phyloP scores from a whole-genome alignment of 2,797 vertebrate species.

The Moxostoma hubbsi region DNA sequence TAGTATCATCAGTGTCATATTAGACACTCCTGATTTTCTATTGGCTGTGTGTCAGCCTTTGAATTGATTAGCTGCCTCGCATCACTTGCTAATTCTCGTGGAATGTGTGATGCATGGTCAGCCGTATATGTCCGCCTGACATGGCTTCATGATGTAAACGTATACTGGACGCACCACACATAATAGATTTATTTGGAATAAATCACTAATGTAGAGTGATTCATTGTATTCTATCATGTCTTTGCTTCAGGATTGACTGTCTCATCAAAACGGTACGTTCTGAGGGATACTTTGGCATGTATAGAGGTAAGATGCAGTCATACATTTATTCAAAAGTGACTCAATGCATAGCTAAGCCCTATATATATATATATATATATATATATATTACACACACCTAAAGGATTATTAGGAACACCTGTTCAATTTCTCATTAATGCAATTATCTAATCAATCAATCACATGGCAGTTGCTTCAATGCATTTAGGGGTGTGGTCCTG shows the following conservation, averaged over 20 bases:
- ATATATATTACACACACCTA: too few species aligned
- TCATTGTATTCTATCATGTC: background rate
- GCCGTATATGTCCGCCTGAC: slow-evolving; percentile 5
- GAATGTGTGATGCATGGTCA: slow-evolving; percentile 37
- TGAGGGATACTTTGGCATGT: slow-evolving; percentile 89
- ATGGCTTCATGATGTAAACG: background rate
- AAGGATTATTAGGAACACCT: too few species aligned
- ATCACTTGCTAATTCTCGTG: slow-evolving; percentile 8
- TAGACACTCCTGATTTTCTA: too few species aligned
- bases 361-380: too few species aligned
- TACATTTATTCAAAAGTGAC: background rate
- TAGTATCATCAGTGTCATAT: too few species aligned
- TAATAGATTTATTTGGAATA: background rate
- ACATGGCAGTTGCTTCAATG: too few species aligned
- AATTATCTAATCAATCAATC: too few species aligned
- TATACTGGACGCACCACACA: background rate
- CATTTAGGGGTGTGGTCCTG: too few species aligned
- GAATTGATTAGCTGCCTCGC: slow-evolving; percentile 2
- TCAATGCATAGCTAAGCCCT: background rate
- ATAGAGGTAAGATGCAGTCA: slow-evolving; percentile 82
- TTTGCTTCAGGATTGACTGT: slow-evolving; percentile 82
- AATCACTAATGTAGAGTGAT: background rate
- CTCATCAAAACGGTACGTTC: slow-evolving; percentile 84
- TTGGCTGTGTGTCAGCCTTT: background rate
- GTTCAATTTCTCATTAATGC: too few species aligned